Evolutionary conservation across 1,140 invertebrate species (phyloP), one percentile per base, ranked within the genome.

Genomic region (Drosophila nebulosa): DNA sequence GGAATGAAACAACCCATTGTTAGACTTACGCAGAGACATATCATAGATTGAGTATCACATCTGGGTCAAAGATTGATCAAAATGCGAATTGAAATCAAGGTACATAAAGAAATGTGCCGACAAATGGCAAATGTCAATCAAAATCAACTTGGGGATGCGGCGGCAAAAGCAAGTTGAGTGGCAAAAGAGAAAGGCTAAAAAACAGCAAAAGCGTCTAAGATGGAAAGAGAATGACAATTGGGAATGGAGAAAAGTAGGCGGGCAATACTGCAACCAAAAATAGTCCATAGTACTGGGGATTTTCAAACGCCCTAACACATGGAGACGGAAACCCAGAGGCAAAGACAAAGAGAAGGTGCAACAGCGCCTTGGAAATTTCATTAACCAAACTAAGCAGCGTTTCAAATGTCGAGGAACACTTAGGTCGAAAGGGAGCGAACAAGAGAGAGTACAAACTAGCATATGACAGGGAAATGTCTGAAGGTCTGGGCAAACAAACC

Each of bases 91-190:
- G 21, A 70, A 72, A 71, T 66, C 63, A 71, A 78, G 62, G 69
- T 70, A 66, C 35, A 50, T 18, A 46, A 16, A 66, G 71, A 75
- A 70, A 79, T 77, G 74, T 74, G 78, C 72, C 77, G 79, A 67
- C 81, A 76, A 83, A 79, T 84, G 74, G 68, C 73, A 77, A 80
- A 85, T 85, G 80, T 84, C 80, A 84, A 84, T 84, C 80, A 84
- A 84, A 85, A 77, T 84, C 80, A 85, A 66, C 80, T 76, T 10
- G 69, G 68, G 72, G 80, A 83, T 70, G 79, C 74, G 74, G 75
- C 14, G 6, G 14, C 14, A 16, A 14, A 12, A 42, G 63, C 71
- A 74, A 79, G 52, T 84, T 63, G 81, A 84, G 80, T 84, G 80
- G 64, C 77, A 85, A 84, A 84, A 84, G 80, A 84, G 80, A 84